Base-by-base conservation (phyloP, 2,797 vertebrate genomes). In the Hippopotamyrus pictus region DNA sequence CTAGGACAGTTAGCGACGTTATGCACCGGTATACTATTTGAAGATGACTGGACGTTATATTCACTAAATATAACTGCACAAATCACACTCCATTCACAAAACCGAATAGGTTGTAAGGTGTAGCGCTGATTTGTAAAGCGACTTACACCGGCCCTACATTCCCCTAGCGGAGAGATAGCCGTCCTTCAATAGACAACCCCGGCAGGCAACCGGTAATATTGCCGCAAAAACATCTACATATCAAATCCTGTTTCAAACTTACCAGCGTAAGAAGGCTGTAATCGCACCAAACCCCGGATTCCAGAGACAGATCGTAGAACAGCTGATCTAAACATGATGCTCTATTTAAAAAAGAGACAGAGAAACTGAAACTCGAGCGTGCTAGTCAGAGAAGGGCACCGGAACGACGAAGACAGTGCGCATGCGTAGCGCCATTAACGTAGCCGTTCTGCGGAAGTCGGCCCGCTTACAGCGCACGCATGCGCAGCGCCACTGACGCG, bases 311-410 rank as follows among this genome's bases (percentile, higher is more conserved):
- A 94, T 51, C 95, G 89, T 90, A 93, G 92, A 88, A 94, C 91
- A 76, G 95, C 93, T 1, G 96, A 94, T 90, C 93, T 92, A 90
- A 96, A 93, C 96, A 97, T 97, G 51, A 4, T 92, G 54, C 82
- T 86, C 53, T 22, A 48, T 33, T 14, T 19, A 19, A 29, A 33
- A 62, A 14, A 9, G 12, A 29, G 22, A 54, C 51, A 59, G 73
- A 14, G 79, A 87, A 86, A 33, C 85, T 69, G 85, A 57, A 89
- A 87, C 62, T 11, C 37, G 6, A 17, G 53, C 41, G 19, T 76
- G n/a, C 12, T 19, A 87, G 29, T 11, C 29, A 87, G 84, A 69
- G 89, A 86, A 89, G 84, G 50, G 48, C 89, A 87, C 62, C 65
- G 85, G 65, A 44, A 57, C 50, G 19, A 46, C n/a, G 3, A 41